phyloP scores from a whole-genome alignment of 2,888 invertebrate genomes.

The Diarsia dahlii region DNA sequence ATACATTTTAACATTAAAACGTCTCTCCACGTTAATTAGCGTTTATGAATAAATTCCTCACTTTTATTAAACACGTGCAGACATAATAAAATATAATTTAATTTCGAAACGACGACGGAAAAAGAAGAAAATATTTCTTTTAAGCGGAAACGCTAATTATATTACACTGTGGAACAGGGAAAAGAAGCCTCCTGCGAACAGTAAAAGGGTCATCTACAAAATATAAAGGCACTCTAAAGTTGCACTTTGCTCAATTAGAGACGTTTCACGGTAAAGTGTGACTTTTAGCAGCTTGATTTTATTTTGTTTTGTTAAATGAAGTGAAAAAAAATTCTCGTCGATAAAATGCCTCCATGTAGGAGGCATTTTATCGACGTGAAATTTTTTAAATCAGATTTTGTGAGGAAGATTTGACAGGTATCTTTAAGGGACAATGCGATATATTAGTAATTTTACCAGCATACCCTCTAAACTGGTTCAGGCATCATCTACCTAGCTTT shows the following conservation, averaged over 20 bases:
- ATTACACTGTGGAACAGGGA: conserved; percentile 20
- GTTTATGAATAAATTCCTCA: background rate
- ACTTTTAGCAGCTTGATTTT: conserved; percentile 12
- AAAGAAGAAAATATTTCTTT: background rate
- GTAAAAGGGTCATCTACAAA: background rate
- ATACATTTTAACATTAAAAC: background rate
- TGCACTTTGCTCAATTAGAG: conserved; percentile 35
- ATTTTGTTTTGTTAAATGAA: conserved; percentile 12
- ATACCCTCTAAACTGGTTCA: too few species aligned
- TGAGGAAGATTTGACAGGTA: too few species aligned
- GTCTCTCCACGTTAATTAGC: background rate
- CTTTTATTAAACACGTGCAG: background rate
- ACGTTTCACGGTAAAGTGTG: conserved; percentile 34
- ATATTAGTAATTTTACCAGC: too few species aligned
- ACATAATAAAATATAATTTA: background rate
- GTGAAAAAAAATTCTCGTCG: too few species aligned
- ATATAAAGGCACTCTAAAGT: conserved; percentile 22
- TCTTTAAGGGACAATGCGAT: too few species aligned
- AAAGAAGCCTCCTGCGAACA: background rate
- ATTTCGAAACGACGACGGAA: background rate
- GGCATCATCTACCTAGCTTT: too few species aligned
- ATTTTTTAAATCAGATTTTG: too few species aligned
- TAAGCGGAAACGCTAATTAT: conserved; percentile 20
- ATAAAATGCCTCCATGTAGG: too few species aligned
- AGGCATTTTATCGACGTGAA: background rate